Percentiles rank a stretch among this genome's conserved stretches.
These are phyloP conservation scores for Phylloscopus whistleri DNA, from an alignment of 2,113 vertebrate genomes.

Conservation along the genomic window DNA sequence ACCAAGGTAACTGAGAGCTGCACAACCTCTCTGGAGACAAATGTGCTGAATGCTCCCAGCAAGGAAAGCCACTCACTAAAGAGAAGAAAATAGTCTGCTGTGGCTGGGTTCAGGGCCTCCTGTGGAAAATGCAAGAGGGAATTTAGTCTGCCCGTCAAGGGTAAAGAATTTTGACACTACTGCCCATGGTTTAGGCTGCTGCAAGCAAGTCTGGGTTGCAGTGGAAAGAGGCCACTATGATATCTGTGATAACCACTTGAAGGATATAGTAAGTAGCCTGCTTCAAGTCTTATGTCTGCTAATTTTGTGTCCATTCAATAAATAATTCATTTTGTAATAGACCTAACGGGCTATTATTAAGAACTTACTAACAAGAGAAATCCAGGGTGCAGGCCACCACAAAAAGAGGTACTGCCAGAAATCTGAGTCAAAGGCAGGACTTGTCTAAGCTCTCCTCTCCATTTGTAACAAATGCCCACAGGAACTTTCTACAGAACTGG, in stretches of 20 bases:
- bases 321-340: not conserved
- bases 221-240: not conserved
- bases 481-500: not conserved
- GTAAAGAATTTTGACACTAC: not conserved
- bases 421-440: not conserved
- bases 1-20: not conserved
- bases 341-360: too few relatives aligned
- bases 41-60: not conserved
- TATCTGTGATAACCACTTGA: not conserved
- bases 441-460: not conserved
- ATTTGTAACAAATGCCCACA: not conserved
- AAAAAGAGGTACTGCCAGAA: not conserved
- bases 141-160: not conserved
- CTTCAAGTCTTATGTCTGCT: not conserved
- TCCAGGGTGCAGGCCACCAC: not conserved
- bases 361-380: fast-evolving
- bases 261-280: not conserved
- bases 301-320: not conserved
- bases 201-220: not conserved
- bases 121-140: not conserved
- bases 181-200: not conserved
- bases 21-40: not conserved
- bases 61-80: not conserved
- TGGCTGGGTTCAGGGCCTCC: not conserved
- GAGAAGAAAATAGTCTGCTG: not conserved